Conservation (phyloP, 2,888 invertebrate species). For the Trisateles emortualis region DNA sequence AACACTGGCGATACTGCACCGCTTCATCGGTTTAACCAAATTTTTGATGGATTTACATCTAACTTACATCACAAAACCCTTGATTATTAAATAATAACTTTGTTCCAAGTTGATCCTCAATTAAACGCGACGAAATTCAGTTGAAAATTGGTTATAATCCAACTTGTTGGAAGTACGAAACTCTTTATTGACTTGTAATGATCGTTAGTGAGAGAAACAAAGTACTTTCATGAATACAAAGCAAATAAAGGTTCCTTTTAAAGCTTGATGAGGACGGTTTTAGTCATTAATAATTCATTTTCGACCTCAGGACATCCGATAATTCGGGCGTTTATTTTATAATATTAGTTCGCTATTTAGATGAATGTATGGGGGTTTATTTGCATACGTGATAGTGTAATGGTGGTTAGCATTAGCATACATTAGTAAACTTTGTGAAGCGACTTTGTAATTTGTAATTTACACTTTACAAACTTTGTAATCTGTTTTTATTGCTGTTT, state of each 20-base stretch:
- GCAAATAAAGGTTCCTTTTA: constrained; percentile 43
- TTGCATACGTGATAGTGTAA: too few species aligned
- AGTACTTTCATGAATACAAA: constrained; percentile 47
- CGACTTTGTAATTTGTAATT: too few species aligned
- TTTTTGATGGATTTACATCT: constrained; percentile 1
- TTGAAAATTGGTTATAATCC: constrained; percentile 34
- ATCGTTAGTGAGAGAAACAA: constrained; percentile 31
- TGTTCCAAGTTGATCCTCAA: constrained; percentile 30
- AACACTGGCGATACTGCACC: too few species aligned
- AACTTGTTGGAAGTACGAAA: constrained; percentile 39
- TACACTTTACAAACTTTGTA: too few species aligned
- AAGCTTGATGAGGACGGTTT: constrained; percentile 22
- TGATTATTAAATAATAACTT: constrained; percentile 23
- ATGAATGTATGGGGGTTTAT: too few species aligned
- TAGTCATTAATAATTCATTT: constrained; percentile 50
- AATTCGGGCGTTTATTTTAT: constrained; percentile 33
- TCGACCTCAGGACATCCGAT: constrained; percentile 33
- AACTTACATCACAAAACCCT: constrained; percentile 16
- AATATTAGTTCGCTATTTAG: neutral
- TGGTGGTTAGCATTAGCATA: too few species aligned
- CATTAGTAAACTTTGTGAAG: too few species aligned
- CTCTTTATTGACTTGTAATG: constrained; percentile 46
- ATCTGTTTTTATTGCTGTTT: too few species aligned
- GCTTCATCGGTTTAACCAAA: too few species aligned
- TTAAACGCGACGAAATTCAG: constrained; percentile 30